Conservation (phyloP, 2,113 vertebrate species). For the Tapirus terrestris region DNA sequence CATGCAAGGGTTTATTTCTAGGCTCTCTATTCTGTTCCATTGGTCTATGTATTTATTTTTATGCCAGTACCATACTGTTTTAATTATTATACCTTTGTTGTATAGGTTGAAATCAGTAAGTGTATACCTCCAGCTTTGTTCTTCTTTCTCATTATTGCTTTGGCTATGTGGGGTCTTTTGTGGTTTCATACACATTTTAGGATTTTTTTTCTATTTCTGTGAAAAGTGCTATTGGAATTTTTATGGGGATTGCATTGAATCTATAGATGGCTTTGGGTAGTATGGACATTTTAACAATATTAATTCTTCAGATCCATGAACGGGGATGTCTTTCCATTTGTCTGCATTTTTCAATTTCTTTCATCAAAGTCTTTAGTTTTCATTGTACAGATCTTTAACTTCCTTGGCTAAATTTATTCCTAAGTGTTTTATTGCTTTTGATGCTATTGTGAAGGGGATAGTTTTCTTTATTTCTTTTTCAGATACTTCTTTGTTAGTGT, state of each 20-base stretch:
- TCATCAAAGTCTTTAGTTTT: not conserved
- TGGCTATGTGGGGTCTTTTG: not conserved
- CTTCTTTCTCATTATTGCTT: not conserved
- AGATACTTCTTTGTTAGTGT: not conserved
- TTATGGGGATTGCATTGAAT: not conserved
- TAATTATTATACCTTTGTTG: not conserved
- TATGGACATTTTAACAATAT: not conserved
- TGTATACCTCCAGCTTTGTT: not conserved
- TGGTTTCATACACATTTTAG: not conserved
- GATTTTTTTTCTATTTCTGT: not conserved
- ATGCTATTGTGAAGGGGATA: not conserved
- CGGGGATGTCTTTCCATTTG: not conserved
- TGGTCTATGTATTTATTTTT: not conserved
- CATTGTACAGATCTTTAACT: not conserved
- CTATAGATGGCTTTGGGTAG: not conserved
- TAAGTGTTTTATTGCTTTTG: not conserved
- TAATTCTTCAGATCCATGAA: not conserved
- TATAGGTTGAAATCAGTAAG: not conserved
- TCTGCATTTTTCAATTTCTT: not conserved
- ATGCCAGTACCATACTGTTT: not conserved
- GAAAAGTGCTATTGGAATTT: not conserved
- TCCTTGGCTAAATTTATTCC: not conserved
- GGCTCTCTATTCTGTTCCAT: not conserved
- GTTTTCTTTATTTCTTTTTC: not conserved
- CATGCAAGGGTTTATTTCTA: not conserved